A percentile compares a stretch with the other conserved stretches of the same genome.
Evolutionary conservation across 2,797 vertebrate species (phyloP).

Genomic region (Chaenodraco wilsoni): DNA sequence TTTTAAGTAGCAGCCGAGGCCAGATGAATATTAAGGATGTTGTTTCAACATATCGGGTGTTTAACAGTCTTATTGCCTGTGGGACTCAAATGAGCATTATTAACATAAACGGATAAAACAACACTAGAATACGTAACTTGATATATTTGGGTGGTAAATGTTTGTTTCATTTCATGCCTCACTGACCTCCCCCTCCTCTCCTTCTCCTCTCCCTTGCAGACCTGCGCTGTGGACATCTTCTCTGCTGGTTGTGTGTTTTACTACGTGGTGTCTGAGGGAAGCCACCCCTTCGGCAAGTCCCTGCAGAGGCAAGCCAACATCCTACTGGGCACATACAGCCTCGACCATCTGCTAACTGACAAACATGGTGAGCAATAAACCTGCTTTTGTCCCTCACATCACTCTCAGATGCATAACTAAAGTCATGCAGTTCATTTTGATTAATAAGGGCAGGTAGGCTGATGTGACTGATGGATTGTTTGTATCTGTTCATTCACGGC

Average conservation of each 20-base stretch:
- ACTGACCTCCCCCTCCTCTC: background rate
- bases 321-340: constrained; percentile 89
- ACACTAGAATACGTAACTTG: background rate
- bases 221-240: constrained; percentile 95
- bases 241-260: constrained; percentile 98
- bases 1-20: too few species aligned
- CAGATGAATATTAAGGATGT: too few species aligned
- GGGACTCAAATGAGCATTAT: background rate
- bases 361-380: constrained; percentile 84
- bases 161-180: background rate
- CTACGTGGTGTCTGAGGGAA: constrained; percentile 93
- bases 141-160: background rate
- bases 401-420: too few species aligned
- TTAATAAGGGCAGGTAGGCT: background rate
- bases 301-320: constrained; percentile 98
- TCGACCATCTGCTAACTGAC: constrained; percentile 87
- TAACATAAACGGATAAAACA: background rate
- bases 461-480: background rate
- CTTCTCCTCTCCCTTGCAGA: constrained; percentile 80
- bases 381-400: background rate
- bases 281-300: constrained; percentile 95
- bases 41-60: too few species aligned
- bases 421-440: background rate
- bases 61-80: too few species aligned
- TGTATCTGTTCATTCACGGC: too few species aligned